Conservation (phyloP, 2,888 invertebrate species). For the Acanthococcus lagerstroemiae region DNA sequence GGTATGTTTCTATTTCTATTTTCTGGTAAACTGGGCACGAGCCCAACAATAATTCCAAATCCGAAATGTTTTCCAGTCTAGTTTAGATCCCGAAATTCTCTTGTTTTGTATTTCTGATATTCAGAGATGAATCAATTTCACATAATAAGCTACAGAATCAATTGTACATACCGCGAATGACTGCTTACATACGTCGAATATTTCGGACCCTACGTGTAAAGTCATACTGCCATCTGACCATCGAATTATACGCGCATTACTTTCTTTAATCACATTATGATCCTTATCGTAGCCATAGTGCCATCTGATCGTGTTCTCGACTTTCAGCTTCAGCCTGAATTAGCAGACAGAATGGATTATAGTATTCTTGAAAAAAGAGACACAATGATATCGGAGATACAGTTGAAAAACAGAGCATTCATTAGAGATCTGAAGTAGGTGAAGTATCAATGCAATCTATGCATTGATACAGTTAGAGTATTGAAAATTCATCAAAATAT, state of each 20-base stretch:
- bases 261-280: slow-evolving; percentile 73
- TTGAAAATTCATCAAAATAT: too few species aligned
- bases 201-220: slow-evolving; percentile 90
- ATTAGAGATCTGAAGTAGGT: too few species aligned
- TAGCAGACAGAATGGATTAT: slow-evolving; percentile 19
- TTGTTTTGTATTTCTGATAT: too few species aligned
- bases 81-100: too few species aligned
- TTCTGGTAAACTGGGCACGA: background rate
- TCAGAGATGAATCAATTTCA: too few species aligned
- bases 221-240: slow-evolving; percentile 99
- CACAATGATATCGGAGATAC: too few species aligned
- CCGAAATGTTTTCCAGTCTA: too few species aligned
- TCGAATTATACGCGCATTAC: slow-evolving; percentile 86
- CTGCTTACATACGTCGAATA: slow-evolving; percentile 94
- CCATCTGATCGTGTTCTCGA: slow-evolving; percentile 98
- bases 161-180: slow-evolving; percentile 69
- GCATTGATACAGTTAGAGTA: too few species aligned
- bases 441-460: too few species aligned
- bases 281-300: slow-evolving; percentile 69
- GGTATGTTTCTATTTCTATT: too few species aligned
- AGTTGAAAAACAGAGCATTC: background rate
- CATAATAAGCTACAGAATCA: too few species aligned
- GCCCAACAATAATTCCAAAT: background rate
- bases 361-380: background rate
- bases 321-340: slow-evolving; percentile 74